phyloP scores from a whole-genome alignment of 2,113 vertebrate genomes.

The Colaptes auratus region DNA sequence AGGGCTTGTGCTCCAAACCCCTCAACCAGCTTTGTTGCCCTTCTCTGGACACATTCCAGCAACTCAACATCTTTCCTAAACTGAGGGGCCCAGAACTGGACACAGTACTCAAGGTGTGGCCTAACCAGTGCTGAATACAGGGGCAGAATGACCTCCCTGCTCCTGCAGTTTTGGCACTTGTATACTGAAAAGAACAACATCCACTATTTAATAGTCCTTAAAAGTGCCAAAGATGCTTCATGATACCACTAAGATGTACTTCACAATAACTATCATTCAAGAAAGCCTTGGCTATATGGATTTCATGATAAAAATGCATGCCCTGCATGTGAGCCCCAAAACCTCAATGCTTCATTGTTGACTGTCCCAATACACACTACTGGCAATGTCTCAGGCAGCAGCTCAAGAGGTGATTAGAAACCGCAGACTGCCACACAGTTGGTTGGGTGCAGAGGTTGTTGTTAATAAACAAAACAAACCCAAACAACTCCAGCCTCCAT shows the following conservation, averaged over 20 bases:
- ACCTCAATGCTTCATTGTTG: rapidly evolving
- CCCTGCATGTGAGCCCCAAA: background rate
- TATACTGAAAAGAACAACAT: background rate
- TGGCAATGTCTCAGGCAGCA: background rate
- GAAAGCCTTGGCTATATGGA: background rate
- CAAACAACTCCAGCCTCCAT: background rate
- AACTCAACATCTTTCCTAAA: no score
- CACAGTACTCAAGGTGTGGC: no score
- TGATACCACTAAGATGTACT: background rate
- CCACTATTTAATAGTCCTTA: background rate
- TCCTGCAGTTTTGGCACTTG: no score
- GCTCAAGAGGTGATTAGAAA: background rate
- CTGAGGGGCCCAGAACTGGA: no score
- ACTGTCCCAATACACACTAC: background rate
- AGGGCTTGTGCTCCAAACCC: no score
- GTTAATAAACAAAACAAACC: background rate
- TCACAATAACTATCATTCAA: background rate
- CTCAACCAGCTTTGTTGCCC: no score
- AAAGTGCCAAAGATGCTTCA: background rate
- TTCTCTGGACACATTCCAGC: no score
- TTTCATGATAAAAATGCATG: background rate
- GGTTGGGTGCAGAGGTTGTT: background rate
- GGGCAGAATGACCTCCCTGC: no score
- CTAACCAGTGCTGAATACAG: no score
- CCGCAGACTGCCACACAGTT: background rate